A percentile compares a stretch with the other conserved stretches of the same genome.
Evolutionary conservation across 1,140 invertebrate genomes (phyloP).

Genomic region (Oreohelix idahoensis): DNA sequence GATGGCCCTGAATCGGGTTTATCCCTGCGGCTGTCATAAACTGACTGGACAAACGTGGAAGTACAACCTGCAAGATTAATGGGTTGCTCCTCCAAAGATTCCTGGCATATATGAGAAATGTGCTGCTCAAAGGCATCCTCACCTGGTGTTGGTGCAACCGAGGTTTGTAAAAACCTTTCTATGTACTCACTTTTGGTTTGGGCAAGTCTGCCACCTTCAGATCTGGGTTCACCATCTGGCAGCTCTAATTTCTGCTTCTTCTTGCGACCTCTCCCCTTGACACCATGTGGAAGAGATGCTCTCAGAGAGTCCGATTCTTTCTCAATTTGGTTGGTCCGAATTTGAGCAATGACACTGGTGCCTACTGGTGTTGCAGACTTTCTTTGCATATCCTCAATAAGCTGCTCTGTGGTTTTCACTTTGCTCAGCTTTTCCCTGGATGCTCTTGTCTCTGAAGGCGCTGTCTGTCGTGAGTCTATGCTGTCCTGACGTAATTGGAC

Average conservation of each 20-base stretch:
- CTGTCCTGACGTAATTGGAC: constrained; percentile 35
- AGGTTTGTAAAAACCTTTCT: constrained; percentile 75
- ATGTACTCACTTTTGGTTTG: constrained; percentile 77
- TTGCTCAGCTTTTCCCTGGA: constrained; percentile 73
- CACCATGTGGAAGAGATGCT: constrained; percentile 63
- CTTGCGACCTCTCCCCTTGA: constrained; percentile 56
- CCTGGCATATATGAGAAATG: constrained; percentile 19
- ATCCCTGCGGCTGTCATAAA: constrained; percentile 38
- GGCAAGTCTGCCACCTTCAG: constrained; percentile 62
- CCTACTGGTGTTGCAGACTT: constrained; percentile 74
- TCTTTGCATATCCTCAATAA: constrained; percentile 84
- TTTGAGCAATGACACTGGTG: constrained; percentile 68
- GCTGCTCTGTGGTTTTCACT: constrained; percentile 88
- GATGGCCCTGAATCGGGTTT: constrained; percentile 33
- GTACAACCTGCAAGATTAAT: constrained; percentile 33
- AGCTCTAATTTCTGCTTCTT: constrained; percentile 49
- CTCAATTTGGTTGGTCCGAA: constrained; percentile 68
- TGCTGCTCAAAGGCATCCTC: constrained; percentile 63
- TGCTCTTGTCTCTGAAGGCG: constrained; percentile 20
- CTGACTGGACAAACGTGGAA: constrained; percentile 31
- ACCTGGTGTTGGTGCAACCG: constrained; percentile 56
- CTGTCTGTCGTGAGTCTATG: constrained; percentile 35
- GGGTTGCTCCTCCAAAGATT: constrained; percentile 31
- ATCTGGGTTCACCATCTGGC: constrained; percentile 38
- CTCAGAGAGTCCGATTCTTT: constrained; percentile 66